Conservation (phyloP, 2,888 invertebrate species). For the Trichopoda pennipes region DNA sequence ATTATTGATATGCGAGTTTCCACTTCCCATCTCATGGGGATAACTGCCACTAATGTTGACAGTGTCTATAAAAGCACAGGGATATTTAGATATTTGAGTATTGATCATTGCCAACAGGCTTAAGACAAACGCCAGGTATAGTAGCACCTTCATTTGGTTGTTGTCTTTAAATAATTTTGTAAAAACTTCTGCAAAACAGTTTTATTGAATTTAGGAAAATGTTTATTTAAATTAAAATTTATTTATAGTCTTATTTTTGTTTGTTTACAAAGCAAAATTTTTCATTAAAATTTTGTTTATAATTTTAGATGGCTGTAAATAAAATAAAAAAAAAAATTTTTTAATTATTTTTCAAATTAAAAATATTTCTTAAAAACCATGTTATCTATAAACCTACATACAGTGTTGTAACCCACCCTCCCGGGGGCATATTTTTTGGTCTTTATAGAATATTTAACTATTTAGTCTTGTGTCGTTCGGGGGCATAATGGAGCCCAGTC, state of each 20-base stretch:
- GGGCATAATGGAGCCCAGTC: too few species aligned
- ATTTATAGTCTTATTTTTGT: constrained; percentile 1
- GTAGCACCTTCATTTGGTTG: neutral
- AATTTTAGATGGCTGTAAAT: neutral
- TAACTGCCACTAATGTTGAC: constrained; percentile 76
- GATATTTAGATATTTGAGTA: constrained; percentile 72
- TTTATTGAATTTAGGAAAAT: constrained; percentile 6
- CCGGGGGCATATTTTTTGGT: too few species aligned
- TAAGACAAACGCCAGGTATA: neutral
- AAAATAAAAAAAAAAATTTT: neutral
- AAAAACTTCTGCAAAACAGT: neutral
- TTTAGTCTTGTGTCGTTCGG: too few species aligned
- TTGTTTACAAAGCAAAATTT: constrained; percentile 14
- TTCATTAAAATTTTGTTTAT: constrained; percentile 39
- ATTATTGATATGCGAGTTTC: constrained; percentile 50
- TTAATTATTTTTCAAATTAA: neutral
- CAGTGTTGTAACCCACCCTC: too few species aligned
- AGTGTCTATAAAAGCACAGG: constrained; percentile 78
- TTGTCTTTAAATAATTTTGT: neutral
- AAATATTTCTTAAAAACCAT: too few species aligned
- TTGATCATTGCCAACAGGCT: constrained; percentile 61
- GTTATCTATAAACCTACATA: too few species aligned
- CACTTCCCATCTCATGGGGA: constrained; percentile 45
- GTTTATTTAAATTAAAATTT: constrained; percentile 28
- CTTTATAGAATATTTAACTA: too few species aligned